These are phyloP conservation scores for Platysternon megacephalum DNA, from an alignment of 2,113 vertebrate species.

Conservation along the genomic window DNA sequence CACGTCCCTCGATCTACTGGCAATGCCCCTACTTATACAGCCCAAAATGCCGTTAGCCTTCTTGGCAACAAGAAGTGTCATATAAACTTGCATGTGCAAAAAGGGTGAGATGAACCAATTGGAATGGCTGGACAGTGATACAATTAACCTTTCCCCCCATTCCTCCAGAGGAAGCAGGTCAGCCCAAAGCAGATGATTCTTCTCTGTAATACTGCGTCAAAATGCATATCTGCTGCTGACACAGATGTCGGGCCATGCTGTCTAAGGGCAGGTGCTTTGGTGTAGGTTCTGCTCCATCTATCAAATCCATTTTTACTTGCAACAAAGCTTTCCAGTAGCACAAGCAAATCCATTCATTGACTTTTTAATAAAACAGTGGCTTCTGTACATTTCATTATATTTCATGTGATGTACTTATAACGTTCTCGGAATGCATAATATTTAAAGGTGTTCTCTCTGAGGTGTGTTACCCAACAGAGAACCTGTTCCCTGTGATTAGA, in stretches of 20 bases:
- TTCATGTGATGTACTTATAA: background rate
- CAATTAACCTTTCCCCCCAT: accelerated
- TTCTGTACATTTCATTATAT: background rate
- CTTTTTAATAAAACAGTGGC: background rate
- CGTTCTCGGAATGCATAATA: background rate
- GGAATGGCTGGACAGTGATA: background rate
- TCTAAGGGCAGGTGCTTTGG: background rate
- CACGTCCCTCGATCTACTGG: too few species aligned
- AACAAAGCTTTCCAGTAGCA: background rate
- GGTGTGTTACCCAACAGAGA: background rate
- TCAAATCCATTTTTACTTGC: background rate
- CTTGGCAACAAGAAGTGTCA: too few species aligned
- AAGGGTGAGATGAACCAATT: background rate
- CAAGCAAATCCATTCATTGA: background rate
- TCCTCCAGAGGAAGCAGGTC: background rate
- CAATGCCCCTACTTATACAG: too few species aligned
- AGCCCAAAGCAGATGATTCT: background rate
- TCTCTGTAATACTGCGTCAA: background rate
- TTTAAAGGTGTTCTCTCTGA: background rate
- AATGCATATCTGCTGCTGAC: background rate
- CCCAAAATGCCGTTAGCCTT: too few species aligned
- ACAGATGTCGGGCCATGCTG: background rate
- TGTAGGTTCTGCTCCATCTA: background rate
- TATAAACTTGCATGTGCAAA: background rate
- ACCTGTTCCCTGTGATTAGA: background rate